Evolutionary conservation across 2,797 vertebrate species (phyloP), one percentile per base, ranked within the genome.

Genomic region (Melanotaenia maccullochi): DNA sequence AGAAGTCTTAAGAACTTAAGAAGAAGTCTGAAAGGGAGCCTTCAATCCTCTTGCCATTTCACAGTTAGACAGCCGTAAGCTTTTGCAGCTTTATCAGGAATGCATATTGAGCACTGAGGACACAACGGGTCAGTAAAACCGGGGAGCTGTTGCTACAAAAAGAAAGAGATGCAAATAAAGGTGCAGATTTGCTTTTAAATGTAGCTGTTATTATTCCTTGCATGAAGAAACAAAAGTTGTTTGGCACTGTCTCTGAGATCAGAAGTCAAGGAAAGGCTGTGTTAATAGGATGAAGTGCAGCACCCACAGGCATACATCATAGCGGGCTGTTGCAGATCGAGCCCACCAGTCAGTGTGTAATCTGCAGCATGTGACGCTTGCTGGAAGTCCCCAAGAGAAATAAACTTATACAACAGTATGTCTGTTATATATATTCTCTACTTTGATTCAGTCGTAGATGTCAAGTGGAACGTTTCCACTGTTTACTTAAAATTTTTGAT

Each of bases 11-110:
- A 68, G 22, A n/a, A n/a, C n/a, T 30, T 30, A 30, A 30, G 4
- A 16, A 61, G 52, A 38, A 25, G 5, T 35, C 40, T 11, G 1
- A 22, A 12, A 52, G 11, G 24, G 47, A 70, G 33, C 36, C 28
- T 61, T 56, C 5, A 18, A 18, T 30, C 11, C 2, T 30, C 49
- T 47, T 68, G 28, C 32, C 24, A 44, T 30, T 71, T 68, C 62
- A 70, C 61, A 47, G 65, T 24, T 40, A 30, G 40, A 40, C 69
- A 20, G 25, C 25, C 20, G 18, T 56, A 24, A 65, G 57, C 40
- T 58, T 63, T 65, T 61, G 3, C 63, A 52, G 30, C 55, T 63
- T 81, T n/a, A 13, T 69, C 1, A 3, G 28, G 52, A 83, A 75
- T 75, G 66, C 3, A 9, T 60, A 42, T 68, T 33, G 9, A 35